Conservation (phyloP, 2,113 vertebrate species). For the Aptenodytes forsteri region DNA sequence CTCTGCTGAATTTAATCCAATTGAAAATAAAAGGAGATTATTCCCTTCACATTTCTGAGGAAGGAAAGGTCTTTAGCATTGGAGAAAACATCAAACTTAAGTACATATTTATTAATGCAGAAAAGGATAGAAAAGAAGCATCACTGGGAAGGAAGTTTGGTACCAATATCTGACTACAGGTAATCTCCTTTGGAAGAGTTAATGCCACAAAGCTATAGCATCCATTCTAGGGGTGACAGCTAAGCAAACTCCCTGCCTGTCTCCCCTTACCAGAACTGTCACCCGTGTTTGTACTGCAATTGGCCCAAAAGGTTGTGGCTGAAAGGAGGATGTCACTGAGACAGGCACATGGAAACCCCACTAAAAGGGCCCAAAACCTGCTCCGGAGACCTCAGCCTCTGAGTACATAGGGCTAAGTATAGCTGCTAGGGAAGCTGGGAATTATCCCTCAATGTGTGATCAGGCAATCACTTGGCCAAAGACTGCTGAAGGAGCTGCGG, state of each 20-base stretch:
- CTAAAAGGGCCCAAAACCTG: neutral
- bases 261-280: neutral
- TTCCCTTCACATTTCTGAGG: neutral
- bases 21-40: constrained; percentile 43
- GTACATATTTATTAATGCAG: neutral
- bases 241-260: neutral
- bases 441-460: neutral
- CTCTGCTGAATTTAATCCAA: constrained; percentile 15
- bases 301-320: neutral
- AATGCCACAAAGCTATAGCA: neutral
- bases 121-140: neutral
- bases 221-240: neutral
- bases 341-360: neutral
- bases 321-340: neutral
- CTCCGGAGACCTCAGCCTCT: neutral
- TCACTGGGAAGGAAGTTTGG: neutral
- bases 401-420: neutral
- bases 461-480: neutral
- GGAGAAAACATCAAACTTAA: constrained; percentile 18
- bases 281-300: neutral
- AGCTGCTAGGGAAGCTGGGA: neutral
- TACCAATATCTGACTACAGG: neutral
- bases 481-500: neutral
- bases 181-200: neutral
- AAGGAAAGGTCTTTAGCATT: neutral